These are phyloP conservation scores for Drosophila paracracens DNA, from an alignment of 2,888 invertebrate species.

Conservation along the genomic window DNA sequence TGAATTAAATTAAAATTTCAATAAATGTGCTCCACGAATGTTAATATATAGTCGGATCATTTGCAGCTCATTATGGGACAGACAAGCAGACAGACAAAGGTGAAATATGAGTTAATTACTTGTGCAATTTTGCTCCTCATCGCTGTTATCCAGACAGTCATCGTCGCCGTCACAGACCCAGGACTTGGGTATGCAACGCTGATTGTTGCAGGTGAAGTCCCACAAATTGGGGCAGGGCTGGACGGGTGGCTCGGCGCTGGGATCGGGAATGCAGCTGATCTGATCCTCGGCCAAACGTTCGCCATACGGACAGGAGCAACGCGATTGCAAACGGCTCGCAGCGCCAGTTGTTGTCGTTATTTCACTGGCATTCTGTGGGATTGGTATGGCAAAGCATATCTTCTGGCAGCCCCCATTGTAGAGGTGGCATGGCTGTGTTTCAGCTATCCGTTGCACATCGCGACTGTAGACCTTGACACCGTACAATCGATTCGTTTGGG, in stretches of 20 bases:
- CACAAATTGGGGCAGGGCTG: constrained; percentile 95
- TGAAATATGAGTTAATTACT: constrained; percentile 87
- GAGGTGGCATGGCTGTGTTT: constrained; percentile 92
- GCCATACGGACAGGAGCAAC: constrained; percentile 97
- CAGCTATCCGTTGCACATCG: constrained; percentile 89
- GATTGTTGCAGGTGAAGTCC: constrained; percentile 97
- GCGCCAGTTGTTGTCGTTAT: constrained; percentile 83
- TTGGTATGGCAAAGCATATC: constrained; percentile 96
- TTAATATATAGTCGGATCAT: background rate
- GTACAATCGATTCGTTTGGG: constrained; percentile 95
- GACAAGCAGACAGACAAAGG: background rate
- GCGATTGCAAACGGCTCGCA: constrained; percentile 86
- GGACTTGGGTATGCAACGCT: constrained; percentile 95
- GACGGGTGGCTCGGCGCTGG: constrained; percentile 93
- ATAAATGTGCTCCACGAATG: background rate
- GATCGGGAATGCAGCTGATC: constrained; percentile 91
- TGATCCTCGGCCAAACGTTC: constrained; percentile 91
- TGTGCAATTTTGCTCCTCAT: constrained; percentile 97
- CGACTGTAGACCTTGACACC: constrained; percentile 95
- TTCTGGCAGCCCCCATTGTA: constrained; percentile 97
- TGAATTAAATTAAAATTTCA: background rate
- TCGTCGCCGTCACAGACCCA: constrained; percentile 99
- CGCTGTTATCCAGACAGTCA: constrained; percentile 97
- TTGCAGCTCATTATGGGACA: background rate
- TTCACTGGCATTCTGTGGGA: constrained; percentile 64